Evolutionary conservation across 2,113 vertebrate genomes (phyloP).

Genomic region (Loxodonta africana): DNA sequence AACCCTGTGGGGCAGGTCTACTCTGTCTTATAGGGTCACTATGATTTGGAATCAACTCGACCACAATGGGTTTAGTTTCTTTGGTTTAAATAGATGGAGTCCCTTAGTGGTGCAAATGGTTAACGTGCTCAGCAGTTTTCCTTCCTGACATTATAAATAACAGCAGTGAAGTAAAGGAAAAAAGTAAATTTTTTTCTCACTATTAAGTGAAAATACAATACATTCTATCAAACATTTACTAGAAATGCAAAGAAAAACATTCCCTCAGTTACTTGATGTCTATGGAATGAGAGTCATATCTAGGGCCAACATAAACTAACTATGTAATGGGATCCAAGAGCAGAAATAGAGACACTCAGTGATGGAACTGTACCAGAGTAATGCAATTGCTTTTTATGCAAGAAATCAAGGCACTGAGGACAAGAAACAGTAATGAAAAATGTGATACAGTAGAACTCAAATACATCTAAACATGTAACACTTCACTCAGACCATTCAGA

Average conservation of each 20-base stretch:
- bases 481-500: constrained; percentile 21
- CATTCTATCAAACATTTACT: constrained; percentile 37
- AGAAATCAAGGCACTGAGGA: constrained; percentile 10
- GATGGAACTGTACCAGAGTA: neutral
- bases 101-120: no score
- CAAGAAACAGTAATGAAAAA: neutral
- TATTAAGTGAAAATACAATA: constrained; percentile 55
- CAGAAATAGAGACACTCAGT: constrained; percentile 32
- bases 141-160: constrained; percentile 48
- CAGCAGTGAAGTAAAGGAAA: neutral
- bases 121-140: neutral
- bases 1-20: no score
- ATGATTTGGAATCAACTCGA: no score
- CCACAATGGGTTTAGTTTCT: no score
- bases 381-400: neutral
- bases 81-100: no score
- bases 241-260: constrained; percentile 50
- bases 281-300: constrained; percentile 60
- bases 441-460: neutral
- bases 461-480: neutral
- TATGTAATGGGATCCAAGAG: neutral
- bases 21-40: no score
- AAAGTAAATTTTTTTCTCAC: neutral
- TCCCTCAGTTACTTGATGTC: constrained; percentile 60
- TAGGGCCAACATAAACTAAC: constrained; percentile 71